Conservation (phyloP, 2,888 invertebrate genomes). For the Drosophila flavopinicola region DNA sequence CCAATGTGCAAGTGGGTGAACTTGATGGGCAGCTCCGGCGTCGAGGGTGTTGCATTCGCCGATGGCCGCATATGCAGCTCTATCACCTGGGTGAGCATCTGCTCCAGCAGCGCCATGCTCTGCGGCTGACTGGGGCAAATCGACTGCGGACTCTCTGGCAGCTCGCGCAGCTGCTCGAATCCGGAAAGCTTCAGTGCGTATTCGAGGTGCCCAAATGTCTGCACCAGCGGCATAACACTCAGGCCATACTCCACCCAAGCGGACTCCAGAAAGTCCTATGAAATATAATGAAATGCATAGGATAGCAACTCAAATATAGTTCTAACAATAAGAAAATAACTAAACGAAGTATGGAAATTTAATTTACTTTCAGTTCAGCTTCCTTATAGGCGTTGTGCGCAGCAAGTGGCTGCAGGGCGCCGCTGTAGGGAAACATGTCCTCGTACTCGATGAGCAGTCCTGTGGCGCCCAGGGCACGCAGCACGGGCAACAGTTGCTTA, state of each 20-base stretch:
- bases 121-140: constrained; percentile 89
- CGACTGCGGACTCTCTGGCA: constrained; percentile 88
- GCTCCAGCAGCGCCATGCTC: constrained; percentile 87
- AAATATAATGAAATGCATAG: not conserved
- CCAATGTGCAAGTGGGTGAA: constrained; percentile 88
- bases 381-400: constrained; percentile 86
- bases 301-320: not conserved
- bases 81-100: constrained; percentile 89
- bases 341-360: not conserved
- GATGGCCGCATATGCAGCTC: constrained; percentile 80
- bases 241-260: constrained; percentile 86
- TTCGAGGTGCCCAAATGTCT: constrained; percentile 92
- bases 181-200: constrained; percentile 88
- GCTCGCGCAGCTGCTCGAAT: constrained; percentile 88
- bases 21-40: constrained; percentile 61
- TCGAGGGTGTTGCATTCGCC: constrained; percentile 42
- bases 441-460: constrained; percentile 91
- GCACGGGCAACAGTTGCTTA: constrained; percentile 86
- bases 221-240: constrained; percentile 90
- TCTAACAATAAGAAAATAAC: constrained; percentile 52
- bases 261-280: constrained; percentile 86
- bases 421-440: constrained; percentile 92
- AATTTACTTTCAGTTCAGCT: constrained; percentile 80
- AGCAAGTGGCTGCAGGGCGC: constrained; percentile 85
- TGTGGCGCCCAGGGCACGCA: constrained; percentile 88